These are phyloP conservation scores for Slavum lentiscoides DNA, from an alignment of 2,888 invertebrate species.

Conservation along the genomic window DNA sequence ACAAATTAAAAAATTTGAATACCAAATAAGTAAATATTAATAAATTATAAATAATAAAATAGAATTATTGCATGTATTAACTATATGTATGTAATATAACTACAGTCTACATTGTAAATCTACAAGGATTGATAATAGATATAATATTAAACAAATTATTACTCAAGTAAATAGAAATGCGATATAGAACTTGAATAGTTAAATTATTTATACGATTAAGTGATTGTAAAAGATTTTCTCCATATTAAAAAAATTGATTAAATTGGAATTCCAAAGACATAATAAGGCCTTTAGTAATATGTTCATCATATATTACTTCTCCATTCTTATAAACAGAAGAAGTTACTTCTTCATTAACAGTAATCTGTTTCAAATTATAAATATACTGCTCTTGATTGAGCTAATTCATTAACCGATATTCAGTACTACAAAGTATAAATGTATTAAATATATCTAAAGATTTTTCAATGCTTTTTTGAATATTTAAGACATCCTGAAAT, in stretches of 20 bases:
- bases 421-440: not conserved
- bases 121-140: too few species aligned
- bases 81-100: too few species aligned
- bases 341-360: not conserved
- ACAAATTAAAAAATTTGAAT: too few species aligned
- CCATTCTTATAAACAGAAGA: not conserved
- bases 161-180: too few species aligned
- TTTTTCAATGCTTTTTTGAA: not conserved
- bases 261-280: constrained; percentile 11
- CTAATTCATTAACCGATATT: constrained; percentile 1
- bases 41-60: too few species aligned
- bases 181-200: not conserved
- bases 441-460: not conserved
- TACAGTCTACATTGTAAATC: too few species aligned
- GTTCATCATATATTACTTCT: constrained; percentile 1
- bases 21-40: too few species aligned
- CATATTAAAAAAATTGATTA: not conserved
- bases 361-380: not conserved
- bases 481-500: constrained; percentile 2
- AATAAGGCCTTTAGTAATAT: not conserved
- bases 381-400: not conserved
- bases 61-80: too few species aligned
- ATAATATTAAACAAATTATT: too few species aligned
- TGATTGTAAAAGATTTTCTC: not conserved
- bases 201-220: not conserved